Base-by-base conservation (phyloP, 2,113 vertebrate species). In the Neoarius graeffei region DNA sequence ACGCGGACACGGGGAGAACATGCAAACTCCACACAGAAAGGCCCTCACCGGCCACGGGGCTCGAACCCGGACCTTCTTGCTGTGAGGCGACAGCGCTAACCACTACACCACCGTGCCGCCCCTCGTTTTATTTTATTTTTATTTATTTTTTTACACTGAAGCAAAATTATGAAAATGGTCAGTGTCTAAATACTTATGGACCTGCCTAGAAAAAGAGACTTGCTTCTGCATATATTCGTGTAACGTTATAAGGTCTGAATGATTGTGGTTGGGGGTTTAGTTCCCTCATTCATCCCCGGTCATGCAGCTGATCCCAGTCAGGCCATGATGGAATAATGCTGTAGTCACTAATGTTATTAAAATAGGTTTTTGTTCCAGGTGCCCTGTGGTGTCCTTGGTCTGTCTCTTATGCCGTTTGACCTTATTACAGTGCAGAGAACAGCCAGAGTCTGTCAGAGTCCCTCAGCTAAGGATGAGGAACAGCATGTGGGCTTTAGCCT, bases 381-480 rank as follows among this genome's bases (percentile, higher is more conserved):
- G 83, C 64, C 86, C 84, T 42, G 67, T 57, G 11, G 62, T 91
- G 83, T 91, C 87, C 79, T 83, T 89, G 86, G 71, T 86, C 52
- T 77, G 79, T 89, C 79, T n/a, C 59, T 89, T 64, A 62, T 57
- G 52, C 79, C n/a, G 48, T 84, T 69, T 85, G 86, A 84, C 77
- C 81, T 89, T 89, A 80, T 79, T 80, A 83, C 60, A 85, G 81
- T 87, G 85, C 60, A 81, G 62, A 86, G 79, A 73, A 73, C 69
- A 69, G 82, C 69, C 50, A 60, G 48, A 60, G 48, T 59, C 86
- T 84, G 77, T 85, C 73, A 71, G 8, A 84, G 27, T n/a, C 76
- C 56, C 54, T 81, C 64, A 85, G 89, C 64, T 69, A 42, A 84
- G 50, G 35, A 66, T n/a, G 23, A 87, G 30, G 81, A 62, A n/a